phyloP scores from a whole-genome alignment of 2,113 vertebrate species.

The Collichthys lucidus region DNA sequence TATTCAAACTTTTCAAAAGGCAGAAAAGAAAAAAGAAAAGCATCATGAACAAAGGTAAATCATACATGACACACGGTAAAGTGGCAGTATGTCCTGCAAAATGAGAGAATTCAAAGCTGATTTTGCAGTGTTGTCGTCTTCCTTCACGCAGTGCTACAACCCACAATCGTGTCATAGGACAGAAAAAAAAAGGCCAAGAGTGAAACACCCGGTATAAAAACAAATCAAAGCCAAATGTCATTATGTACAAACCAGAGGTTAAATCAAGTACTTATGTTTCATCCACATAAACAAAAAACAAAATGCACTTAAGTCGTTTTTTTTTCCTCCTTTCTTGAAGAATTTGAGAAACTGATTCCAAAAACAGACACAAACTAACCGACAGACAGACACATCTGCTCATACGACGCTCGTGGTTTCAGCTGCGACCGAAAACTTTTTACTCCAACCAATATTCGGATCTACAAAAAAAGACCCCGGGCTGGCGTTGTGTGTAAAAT shows the following conservation, averaged over 20 bases:
- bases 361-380: conserved; percentile 59
- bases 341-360: conserved; percentile 59
- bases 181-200: conserved; percentile 85
- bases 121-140: conserved; percentile 48
- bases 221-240: conserved; percentile 81
- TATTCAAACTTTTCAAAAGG: conserved; percentile 41
- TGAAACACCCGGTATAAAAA: conserved; percentile 83
- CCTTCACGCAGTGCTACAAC: conserved; percentile 57
- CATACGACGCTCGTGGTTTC: conserved; percentile 54
- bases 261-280: conserved; percentile 74
- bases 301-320: conserved; percentile 64
- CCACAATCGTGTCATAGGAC: conserved; percentile 64
- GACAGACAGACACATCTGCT: conserved; percentile 60
- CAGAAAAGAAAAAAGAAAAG: conserved; percentile 49
- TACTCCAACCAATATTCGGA: not conserved
- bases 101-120: conserved; percentile 34
- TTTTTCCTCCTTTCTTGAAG: not conserved
- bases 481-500: not conserved
- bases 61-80: conserved; percentile 18
- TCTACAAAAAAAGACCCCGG: not conserved
- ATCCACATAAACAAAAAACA: conserved; percentile 71
- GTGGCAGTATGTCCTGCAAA: conserved; percentile 14
- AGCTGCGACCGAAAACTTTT: conserved; percentile 49
- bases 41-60: conserved; percentile 13
- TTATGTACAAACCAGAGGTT: conserved; percentile 85